These are phyloP conservation scores for Corythornis vintsioides DNA, from an alignment of 2,113 vertebrate species.

Conservation along the genomic window DNA sequence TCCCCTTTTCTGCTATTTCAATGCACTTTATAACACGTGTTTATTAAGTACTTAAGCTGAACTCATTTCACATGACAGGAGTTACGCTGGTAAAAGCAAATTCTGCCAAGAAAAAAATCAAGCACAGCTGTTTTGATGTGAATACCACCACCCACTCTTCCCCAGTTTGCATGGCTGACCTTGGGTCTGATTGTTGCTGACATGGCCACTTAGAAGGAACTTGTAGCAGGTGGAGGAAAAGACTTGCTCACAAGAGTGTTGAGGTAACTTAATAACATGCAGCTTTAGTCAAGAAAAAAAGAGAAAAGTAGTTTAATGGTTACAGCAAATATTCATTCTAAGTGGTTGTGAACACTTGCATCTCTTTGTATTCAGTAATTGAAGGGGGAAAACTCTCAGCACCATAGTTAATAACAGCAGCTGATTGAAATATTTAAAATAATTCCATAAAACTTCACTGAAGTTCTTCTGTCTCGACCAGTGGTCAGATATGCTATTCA, in stretches of 20 bases:
- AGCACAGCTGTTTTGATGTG: neutral
- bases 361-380: neutral
- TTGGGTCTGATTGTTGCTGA: neutral
- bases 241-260: neutral
- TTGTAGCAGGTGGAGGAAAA: neutral
- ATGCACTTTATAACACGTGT: neutral
- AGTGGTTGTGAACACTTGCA: neutral
- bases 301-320: neutral
- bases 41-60: neutral
- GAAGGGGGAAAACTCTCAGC: neutral
- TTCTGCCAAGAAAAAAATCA: neutral
- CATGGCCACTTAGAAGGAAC: neutral
- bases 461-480: neutral
- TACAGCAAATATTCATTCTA: neutral
- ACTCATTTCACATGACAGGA: neutral
- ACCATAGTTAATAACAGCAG: neutral
- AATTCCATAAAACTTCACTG: neutral
- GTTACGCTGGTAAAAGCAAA: neutral
- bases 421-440: neutral
- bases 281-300: neutral
- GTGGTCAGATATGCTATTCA: neutral
- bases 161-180: accelerated
- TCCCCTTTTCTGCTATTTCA: neutral
- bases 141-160: neutral
- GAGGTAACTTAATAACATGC: neutral